A percentile compares a stretch with the other conserved stretches of the same genome.
phyloP scores from a whole-genome alignment of 2,888 invertebrate species.

The Mellilla xanthometata region DNA sequence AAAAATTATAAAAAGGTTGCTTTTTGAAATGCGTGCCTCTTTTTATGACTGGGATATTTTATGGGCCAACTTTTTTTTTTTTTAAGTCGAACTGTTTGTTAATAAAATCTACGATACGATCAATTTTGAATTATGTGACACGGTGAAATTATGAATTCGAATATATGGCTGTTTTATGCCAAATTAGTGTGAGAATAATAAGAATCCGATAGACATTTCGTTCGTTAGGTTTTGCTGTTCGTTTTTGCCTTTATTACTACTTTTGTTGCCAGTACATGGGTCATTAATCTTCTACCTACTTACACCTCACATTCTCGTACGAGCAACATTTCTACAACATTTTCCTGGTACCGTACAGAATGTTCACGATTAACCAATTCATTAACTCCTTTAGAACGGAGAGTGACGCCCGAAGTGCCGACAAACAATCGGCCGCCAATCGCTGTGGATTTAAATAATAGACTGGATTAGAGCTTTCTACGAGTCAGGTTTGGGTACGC shows the following conservation, averaged over 20 bases:
- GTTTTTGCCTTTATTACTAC: no score
- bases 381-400: constrained; percentile 28
- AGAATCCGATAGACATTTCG: no score
- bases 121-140: no score
- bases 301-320: constrained; percentile 1
- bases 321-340: constrained; percentile 9
- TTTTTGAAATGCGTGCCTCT: constrained; percentile 33
- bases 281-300: constrained; percentile 1
- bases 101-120: background rate
- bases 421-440: constrained; percentile 33
- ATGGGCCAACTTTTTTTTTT: constrained; percentile 26
- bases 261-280: background rate
- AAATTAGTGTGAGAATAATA: no score
- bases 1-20: constrained; percentile 42
- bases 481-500: background rate
- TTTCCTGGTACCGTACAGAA: constrained; percentile 19
- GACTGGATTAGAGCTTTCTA: constrained; percentile 64
- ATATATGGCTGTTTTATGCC: no score
- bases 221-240: no score
- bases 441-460: constrained; percentile 56
- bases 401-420: constrained; percentile 20
- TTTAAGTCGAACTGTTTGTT: constrained; percentile 11
- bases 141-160: no score
- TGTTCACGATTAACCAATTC: constrained; percentile 22
- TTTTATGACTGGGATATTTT: constrained; percentile 35